phyloP scores from a whole-genome alignment of 2,888 invertebrate species.

The Drosophila mimetica region DNA sequence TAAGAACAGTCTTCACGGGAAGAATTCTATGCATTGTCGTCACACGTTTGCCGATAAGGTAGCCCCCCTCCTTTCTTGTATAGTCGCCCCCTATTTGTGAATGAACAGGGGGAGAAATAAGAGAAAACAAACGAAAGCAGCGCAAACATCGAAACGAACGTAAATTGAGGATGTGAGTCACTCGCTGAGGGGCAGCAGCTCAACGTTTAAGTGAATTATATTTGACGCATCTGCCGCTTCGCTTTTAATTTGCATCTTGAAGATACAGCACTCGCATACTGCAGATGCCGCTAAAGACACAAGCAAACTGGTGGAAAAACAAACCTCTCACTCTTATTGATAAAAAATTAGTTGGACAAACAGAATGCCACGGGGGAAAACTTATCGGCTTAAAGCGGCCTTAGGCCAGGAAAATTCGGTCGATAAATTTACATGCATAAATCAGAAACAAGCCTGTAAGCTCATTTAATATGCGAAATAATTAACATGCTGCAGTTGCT shows the following conservation, averaged over 20 bases:
- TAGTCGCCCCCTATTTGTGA: conserved; percentile 47
- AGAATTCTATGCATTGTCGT: conserved; percentile 29
- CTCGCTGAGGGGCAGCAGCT: conserved; percentile 5
- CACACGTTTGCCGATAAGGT: conserved; percentile 38
- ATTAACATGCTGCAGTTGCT: conserved; percentile 11
- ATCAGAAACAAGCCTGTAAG: conserved; percentile 11
- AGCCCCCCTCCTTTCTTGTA: no score
- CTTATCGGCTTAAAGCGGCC: conserved; percentile 31
- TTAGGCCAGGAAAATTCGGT: background rate
- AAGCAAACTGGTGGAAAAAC: conserved; percentile 28
- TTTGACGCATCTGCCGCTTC: conserved; percentile 39
- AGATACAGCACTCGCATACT: conserved; percentile 39
- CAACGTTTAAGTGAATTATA: conserved; percentile 48
- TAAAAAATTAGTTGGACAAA: conserved; percentile 40
- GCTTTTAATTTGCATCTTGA: conserved; percentile 50
- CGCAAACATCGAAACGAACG: conserved; percentile 21
- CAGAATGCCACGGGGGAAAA: background rate
- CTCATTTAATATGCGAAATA: conserved; percentile 26
- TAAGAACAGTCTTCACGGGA: background rate
- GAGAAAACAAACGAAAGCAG: conserved; percentile 11
- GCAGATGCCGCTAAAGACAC: conserved; percentile 4
- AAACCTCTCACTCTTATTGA: conserved; percentile 28
- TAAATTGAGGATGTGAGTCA: conserved; percentile 58
- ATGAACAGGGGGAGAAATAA: conserved; percentile 32
- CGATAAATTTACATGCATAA: conserved; percentile 21